Conservation (phyloP, 2,888 invertebrate genomes). For the Parnassius orleans region DNA sequence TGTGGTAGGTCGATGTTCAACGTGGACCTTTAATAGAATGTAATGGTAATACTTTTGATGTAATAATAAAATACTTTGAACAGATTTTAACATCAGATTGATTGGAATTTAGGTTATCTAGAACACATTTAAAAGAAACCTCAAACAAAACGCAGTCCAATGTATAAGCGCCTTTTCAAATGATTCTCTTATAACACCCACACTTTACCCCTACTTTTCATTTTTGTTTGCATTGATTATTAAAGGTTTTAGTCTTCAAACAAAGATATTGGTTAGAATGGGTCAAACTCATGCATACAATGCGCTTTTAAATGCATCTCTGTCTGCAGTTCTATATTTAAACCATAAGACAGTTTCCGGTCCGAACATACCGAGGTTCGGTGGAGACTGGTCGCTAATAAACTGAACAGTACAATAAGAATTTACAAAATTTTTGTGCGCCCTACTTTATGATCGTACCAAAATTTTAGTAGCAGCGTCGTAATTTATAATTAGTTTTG, state of each 20-base stretch:
- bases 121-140: no score
- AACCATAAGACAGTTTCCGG: constrained; percentile 69
- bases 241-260: constrained; percentile 13
- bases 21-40: no score
- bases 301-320: constrained; percentile 50
- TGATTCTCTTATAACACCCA: background rate
- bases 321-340: constrained; percentile 65
- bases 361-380: constrained; percentile 48
- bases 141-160: background rate
- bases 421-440: constrained; percentile 2
- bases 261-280: constrained; percentile 12
- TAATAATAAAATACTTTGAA: no score
- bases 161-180: background rate
- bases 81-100: no score
- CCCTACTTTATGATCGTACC: background rate
- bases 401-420: constrained; percentile 37
- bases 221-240: constrained; percentile 9
- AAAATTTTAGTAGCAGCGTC: no score
- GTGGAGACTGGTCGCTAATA: constrained; percentile 42
- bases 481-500: no score
- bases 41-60: no score
- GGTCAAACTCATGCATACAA: constrained; percentile 24
- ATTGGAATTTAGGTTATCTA: no score
- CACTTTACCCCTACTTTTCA: background rate
- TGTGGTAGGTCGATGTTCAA: no score